phyloP scores from a whole-genome alignment of 2,797 vertebrate species.

The Trematomus bernacchii region DNA sequence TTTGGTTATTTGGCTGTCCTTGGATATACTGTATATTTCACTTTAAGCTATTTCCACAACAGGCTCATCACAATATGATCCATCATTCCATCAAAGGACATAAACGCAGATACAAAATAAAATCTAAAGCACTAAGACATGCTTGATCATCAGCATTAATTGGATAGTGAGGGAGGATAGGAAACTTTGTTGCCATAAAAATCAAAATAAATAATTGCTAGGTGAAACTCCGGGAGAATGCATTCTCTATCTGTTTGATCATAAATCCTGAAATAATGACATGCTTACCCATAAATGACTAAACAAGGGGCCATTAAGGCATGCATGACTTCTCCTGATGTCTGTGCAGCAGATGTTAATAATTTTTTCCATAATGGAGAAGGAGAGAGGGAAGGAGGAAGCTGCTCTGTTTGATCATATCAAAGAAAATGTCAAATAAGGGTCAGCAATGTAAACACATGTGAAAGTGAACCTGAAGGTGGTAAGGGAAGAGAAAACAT shows the following conservation, averaged over 20 bases:
- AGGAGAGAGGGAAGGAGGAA: slow-evolving; percentile 63
- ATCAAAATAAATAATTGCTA: slow-evolving; percentile 84
- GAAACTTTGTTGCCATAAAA: slow-evolving; percentile 82
- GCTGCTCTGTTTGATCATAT: slow-evolving; percentile 69
- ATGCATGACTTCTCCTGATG: slow-evolving; percentile 85
- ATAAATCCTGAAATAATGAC: slow-evolving; percentile 84
- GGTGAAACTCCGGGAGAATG: slow-evolving; percentile 79
- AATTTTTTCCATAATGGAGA: slow-evolving; percentile 81
- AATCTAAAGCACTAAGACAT: slow-evolving; percentile 67
- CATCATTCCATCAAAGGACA: slow-evolving; percentile 61
- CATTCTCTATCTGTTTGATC: slow-evolving; percentile 73
- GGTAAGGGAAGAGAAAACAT: not conserved
- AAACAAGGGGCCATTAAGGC: slow-evolving; percentile 86
- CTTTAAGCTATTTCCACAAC: slow-evolving; percentile 25
- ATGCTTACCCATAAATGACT: slow-evolving; percentile 87
- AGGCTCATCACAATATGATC: slow-evolving; percentile 42
- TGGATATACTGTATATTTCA: slow-evolving; percentile 12
- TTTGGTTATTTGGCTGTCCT: not conserved
- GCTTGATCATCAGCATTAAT: slow-evolving; percentile 84
- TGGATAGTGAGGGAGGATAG: slow-evolving; percentile 81
- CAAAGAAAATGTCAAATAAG: slow-evolving; percentile 81
- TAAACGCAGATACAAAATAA: slow-evolving; percentile 56
- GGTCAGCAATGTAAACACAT: slow-evolving; percentile 70
- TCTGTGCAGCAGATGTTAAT: slow-evolving; percentile 86
- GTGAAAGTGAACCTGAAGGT: slow-evolving; percentile 6